Conservation (phyloP, 2,888 invertebrate species). For the Volucella zonaria region DNA sequence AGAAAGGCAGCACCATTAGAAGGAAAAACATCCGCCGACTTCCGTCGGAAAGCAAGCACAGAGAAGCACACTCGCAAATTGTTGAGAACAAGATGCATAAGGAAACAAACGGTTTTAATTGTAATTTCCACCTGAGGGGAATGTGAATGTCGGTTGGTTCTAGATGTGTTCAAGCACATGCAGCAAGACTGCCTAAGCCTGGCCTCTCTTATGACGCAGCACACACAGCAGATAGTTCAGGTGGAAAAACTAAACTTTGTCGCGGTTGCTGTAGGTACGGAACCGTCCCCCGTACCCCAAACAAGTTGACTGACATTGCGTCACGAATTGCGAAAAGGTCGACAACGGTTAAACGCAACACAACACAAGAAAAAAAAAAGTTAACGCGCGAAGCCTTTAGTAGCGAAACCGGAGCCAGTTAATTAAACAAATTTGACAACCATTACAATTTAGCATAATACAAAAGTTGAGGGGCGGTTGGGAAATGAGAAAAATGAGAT, state of each 20-base stretch:
- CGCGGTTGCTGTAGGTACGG: not conserved
- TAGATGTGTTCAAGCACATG: not conserved
- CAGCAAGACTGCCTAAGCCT: not conserved
- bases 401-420: slow-evolving; percentile 41
- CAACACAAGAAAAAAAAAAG: slow-evolving; percentile 1
- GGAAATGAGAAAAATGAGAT: not conserved
- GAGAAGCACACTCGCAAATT: slow-evolving; percentile 35
- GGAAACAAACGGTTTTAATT: slow-evolving; percentile 57
- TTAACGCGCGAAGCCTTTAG: slow-evolving; percentile 18
- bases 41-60: slow-evolving; percentile 13
- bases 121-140: slow-evolving; percentile 22
- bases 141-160: not conserved
- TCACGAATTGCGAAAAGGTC: slow-evolving; percentile 17
- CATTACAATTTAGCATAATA: slow-evolving; percentile 48
- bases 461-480: not conserved
- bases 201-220: not conserved
- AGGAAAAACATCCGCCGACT: slow-evolving; percentile 7
- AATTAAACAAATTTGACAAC: slow-evolving; percentile 65
- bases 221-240: slow-evolving; percentile 3
- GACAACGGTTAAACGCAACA: slow-evolving; percentile 23
- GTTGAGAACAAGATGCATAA: slow-evolving; percentile 26
- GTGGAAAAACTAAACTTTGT: not conserved
- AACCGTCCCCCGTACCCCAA: not conserved
- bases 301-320: not conserved
- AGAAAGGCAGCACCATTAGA: not conserved